Evolutionary conservation across 1,140 invertebrate species (phyloP).

Genomic region (Drosophila triauraria): DNA sequence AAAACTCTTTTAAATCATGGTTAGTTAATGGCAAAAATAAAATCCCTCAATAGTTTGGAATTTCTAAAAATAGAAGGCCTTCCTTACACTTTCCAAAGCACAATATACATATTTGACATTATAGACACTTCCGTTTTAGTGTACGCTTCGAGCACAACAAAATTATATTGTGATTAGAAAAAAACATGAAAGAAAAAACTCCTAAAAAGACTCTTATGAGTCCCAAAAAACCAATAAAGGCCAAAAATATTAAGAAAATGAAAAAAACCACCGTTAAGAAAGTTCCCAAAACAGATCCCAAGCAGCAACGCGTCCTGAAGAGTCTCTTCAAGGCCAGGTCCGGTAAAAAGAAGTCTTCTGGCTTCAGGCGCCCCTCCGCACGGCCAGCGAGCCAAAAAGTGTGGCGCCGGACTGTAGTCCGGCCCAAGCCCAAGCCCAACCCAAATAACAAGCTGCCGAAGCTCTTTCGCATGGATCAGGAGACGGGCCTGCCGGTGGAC

Average conservation of each 20-base stretch:
- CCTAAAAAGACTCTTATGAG: neutral
- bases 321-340: neutral
- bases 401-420: constrained; percentile 44
- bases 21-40: no score
- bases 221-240: no score
- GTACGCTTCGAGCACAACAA: neutral
- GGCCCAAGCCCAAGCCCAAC: constrained; percentile 43
- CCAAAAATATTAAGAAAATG: neutral
- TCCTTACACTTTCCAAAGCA: neutral
- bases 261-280: neutral
- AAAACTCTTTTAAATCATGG: no score
- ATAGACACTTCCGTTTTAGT: neutral
- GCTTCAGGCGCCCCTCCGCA: neutral
- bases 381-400: neutral
- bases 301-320: constrained; percentile 21
- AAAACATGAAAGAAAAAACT: neutral
- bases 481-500: constrained; percentile 60
- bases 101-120: neutral
- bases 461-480: constrained; percentile 51
- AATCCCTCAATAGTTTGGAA: no score
- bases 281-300: constrained; percentile 8
- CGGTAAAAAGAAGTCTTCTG: neutral
- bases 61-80: neutral
- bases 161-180: neutral
- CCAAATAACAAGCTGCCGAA: constrained; percentile 17